phyloP scores from a whole-genome alignment of 1,140 invertebrate genomes.

The Hylaeus volcanicus region DNA sequence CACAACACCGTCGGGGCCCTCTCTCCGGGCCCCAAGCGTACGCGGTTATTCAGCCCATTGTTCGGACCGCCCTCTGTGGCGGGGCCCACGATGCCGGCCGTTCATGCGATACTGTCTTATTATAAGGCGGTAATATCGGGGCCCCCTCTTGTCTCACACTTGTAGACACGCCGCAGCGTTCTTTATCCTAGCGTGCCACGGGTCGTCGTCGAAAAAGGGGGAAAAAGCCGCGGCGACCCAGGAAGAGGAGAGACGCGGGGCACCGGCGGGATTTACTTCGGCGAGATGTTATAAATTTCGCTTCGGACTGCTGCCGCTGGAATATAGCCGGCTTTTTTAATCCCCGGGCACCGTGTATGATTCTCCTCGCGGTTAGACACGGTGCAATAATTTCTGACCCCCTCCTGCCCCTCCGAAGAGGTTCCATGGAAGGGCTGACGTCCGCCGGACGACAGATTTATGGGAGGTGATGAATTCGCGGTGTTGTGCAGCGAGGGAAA shows the following conservation, averaged over 20 bases:
- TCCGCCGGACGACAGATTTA: neutral
- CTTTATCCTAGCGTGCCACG: conserved; percentile 54
- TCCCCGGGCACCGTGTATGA: neutral
- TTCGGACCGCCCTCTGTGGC: conserved; percentile 68
- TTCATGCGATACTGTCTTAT: conserved; percentile 72
- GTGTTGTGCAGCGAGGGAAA: neutral
- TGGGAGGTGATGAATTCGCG: neutral
- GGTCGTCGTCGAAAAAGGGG: conserved; percentile 56
- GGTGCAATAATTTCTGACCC: conserved; percentile 10
- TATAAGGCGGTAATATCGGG: conserved; percentile 68
- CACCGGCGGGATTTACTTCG: conserved; percentile 41
- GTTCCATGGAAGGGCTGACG: neutral
- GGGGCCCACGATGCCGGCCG: conserved; percentile 57
- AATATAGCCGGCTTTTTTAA: neutral
- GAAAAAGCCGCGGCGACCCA: conserved; percentile 41
- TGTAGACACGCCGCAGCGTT: conserved; percentile 59
- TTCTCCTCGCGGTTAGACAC: neutral
- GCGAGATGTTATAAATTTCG: conserved; percentile 38
- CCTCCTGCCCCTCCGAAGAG: neutral
- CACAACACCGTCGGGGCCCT: conserved; percentile 27
- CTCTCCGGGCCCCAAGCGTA: too few species aligned
- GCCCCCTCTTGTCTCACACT: conserved; percentile 63
- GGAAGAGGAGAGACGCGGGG: conserved; percentile 55
- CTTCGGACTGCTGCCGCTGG: conserved; percentile 23
- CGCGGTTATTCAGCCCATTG: conserved; percentile 69